These are phyloP conservation scores for Dione juno DNA, from an alignment of 2,888 invertebrate genomes.

Conservation along the genomic window DNA sequence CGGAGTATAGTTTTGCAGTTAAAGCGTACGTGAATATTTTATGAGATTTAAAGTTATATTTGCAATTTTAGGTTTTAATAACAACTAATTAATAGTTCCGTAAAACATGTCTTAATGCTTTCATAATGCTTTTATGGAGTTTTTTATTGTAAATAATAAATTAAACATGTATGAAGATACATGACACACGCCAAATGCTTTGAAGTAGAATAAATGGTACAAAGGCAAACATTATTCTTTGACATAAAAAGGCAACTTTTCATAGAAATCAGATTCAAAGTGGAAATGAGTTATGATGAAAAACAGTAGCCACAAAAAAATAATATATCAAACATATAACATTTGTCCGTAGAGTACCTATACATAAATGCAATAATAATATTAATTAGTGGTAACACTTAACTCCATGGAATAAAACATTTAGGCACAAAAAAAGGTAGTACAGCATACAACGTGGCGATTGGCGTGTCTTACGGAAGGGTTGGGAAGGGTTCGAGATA, in stretches of 20 bases:
- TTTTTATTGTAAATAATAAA: too few species aligned
- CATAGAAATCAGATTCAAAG: neutral
- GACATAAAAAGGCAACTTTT: neutral
- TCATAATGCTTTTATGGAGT: too few species aligned
- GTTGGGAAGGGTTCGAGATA: constrained; percentile 23
- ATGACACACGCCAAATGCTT: neutral
- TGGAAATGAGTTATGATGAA: neutral
- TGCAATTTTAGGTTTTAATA: neutral
- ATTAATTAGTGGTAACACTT: neutral
- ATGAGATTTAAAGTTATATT: neutral
- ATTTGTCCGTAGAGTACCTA: too few species aligned
- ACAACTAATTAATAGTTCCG: neutral
- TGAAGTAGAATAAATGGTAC: neutral
- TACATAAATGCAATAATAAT: neutral
- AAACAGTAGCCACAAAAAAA: neutral
- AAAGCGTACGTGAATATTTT: neutral
- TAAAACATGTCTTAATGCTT: neutral
- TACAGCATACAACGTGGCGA: constrained; percentile 29
- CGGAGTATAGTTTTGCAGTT: constrained; percentile 1
- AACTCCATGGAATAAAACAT: constrained; percentile 4
- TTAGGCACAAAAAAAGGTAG: constrained; percentile 21
- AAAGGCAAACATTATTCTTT: neutral
- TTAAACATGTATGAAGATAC: too few species aligned
- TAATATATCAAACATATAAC: neutral
- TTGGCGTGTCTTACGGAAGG: constrained; percentile 28